These are phyloP conservation scores for Pollachius pollachius DNA, from an alignment of 2,113 vertebrate genomes.

Conservation along the genomic window DNA sequence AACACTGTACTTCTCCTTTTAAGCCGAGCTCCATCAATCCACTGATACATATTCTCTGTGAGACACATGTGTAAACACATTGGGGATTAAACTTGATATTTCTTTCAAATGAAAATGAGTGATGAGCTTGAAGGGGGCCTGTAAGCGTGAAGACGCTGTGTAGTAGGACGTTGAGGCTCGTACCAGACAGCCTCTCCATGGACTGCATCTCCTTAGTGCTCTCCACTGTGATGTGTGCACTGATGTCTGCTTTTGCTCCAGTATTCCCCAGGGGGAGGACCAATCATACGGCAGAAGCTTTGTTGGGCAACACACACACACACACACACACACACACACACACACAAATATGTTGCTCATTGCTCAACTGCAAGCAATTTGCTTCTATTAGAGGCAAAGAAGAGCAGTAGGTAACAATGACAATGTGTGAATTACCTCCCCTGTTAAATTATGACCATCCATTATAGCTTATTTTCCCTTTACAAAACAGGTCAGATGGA, in stretches of 20 bases:
- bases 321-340: conserved; percentile 26
- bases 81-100: too few species aligned
- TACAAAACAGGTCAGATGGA: conserved; percentile 16
- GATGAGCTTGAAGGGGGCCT: too few species aligned
- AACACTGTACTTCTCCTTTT: too few species aligned
- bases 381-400: not conserved
- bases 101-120: too few species aligned
- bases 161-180: too few species aligned
- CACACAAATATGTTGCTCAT: conserved; percentile 13
- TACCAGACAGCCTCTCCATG: conserved; percentile 10
- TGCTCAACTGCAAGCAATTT: conserved; percentile 3
- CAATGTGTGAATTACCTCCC: too few species aligned
- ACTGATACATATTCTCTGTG: too few species aligned
- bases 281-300: conserved; percentile 39
- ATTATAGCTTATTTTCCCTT: not conserved
- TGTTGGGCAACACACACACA: conserved; percentile 29
- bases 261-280: conserved; percentile 21
- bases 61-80: too few species aligned
- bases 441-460: too few species aligned
- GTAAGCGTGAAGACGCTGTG: too few species aligned
- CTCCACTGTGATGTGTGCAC: not conserved
- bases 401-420: too few species aligned
- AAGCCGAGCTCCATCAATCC: too few species aligned
- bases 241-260: conserved; percentile 22
- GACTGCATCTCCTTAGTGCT: not conserved